Base-by-base conservation (phyloP, 2,113 vertebrate species). In the Trochalopteron elliotii region DNA sequence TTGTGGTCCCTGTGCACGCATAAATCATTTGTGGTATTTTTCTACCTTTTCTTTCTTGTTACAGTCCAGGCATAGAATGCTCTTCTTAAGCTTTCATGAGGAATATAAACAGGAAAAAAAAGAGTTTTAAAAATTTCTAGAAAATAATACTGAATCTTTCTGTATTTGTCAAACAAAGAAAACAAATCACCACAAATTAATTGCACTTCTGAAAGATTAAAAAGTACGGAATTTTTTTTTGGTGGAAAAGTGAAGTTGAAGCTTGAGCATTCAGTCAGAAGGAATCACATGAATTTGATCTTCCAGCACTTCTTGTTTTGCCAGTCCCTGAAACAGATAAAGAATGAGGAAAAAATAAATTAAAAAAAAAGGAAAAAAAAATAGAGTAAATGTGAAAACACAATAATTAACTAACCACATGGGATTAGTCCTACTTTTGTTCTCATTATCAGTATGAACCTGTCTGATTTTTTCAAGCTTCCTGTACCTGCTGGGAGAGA, bases 321-420 rank as follows among this genome's bases (percentile, higher is more conserved):
- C 12, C 8, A 64, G 23, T 71, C 53, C n/a, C 4, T 68, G 31
- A 45, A 63, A 64, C 22, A 68, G 44, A 55, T 15, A 44, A 85
- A 95, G 47, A 61, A 65, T 40, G 22, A 65, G 22, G 25, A 61
- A 5, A 30, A 59, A 22, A 4, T 9, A 39, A 13, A 39, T 47
- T 11, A 39, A 13, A 69, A 7, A 64, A n/a, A 39, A 55, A 19
- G 14, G 8, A 3, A 4, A 1, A 1, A 5, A 33, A 47, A 1
- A 6, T 9, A 35, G 40, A 76, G 5, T 68, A 72, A 60, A 44
- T 37, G 27, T 83, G 67, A 77, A 68, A 7, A 1, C n/a, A 23
- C 10, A 81, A 16, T 8, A 64, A 53, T 49, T 64, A 55, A 59
- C 25, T 28, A 60, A n/a, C 15, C 5, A 28, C 7, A 12, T 50